Percentiles rank a stretch among this genome's conserved stretches.
These are phyloP conservation scores for Glareola pratincola DNA, from an alignment of 2,113 vertebrate genomes.

Conservation along the genomic window DNA sequence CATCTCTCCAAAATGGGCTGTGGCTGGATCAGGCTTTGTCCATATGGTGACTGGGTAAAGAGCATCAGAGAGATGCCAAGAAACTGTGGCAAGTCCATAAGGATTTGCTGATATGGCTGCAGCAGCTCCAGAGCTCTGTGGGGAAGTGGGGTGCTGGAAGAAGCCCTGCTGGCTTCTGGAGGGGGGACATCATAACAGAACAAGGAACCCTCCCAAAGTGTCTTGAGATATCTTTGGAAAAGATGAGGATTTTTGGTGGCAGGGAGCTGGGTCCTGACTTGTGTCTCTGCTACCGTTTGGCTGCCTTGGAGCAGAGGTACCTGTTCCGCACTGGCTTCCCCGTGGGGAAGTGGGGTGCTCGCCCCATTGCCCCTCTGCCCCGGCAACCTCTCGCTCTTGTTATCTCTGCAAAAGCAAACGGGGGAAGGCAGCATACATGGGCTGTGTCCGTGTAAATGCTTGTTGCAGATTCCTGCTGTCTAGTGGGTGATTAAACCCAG, in stretches of 20 bases:
- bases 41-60: not conserved
- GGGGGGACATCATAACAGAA: not conserved
- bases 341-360: fast-evolving
- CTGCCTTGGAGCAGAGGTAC: not conserved
- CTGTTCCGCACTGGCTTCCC: not conserved
- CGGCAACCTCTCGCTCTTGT: not conserved
- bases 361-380: not conserved
- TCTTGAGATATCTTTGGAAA: not conserved
- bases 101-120: not conserved
- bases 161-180: not conserved
- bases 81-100: not conserved
- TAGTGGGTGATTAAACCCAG: not conserved
- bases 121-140: not conserved
- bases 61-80: not conserved
- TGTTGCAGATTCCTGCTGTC: not conserved
- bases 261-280: not conserved
- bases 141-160: too few species aligned
- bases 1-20: not conserved
- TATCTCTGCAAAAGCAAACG: not conserved
- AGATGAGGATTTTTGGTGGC: not conserved
- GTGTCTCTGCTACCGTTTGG: not conserved
- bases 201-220: too few species aligned
- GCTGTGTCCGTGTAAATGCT: not conserved
- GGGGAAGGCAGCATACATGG: fast-evolving
- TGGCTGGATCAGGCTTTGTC: not conserved